Base-by-base conservation (phyloP, 2,797 vertebrate genomes). In the Rhyacichthys aspro region DNA sequence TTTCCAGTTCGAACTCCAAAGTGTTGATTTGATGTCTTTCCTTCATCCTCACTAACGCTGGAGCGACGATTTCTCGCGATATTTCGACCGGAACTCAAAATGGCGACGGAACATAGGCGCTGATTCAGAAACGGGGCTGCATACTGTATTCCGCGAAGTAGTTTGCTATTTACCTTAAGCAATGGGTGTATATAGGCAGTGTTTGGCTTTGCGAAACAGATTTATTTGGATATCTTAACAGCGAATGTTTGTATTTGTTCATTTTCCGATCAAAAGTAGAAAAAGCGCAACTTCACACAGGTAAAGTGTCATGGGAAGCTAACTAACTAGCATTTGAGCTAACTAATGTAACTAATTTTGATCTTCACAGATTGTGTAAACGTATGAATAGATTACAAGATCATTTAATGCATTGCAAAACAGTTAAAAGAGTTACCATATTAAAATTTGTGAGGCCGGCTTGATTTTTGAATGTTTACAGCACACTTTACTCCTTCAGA, bases 61-160 rank as follows among this genome's bases (percentile, higher is more conserved):
- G 7, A 1, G 1, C 1, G 3, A 7, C 5, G 2, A 23, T 28
- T 3, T 87, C 72, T 88, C 87, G 88, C 86, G 88, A 88, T 59
- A 75, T 14, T 3, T 18, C 7, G 55, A 68, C 34, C 36, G 37
- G 65, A 79, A 83, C 73, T 89, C 88, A 92, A 93, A 90, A 93
- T 93, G 92, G 92, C 92, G 91, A 86, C 0, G 66, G 70, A 70
- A 74, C 42, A 65, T 43, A 63, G 78, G 69, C 84, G 85, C 77
- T 89, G 86, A 88, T 89, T 92, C 87, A 81, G 73, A 82, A 87
- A 82, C 81, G 76, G 69, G 67, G 70, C 52, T 87, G 64, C 65
- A 63, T 75, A 72, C 88, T 74, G 66, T 71, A 67, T 65, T 56
- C 43, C 62, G 61, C 19, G 67, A 79, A 87, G 60, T 77, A 84